Conservation (phyloP, 1,140 invertebrate species). For the Hylaeus volcanicus region DNA sequence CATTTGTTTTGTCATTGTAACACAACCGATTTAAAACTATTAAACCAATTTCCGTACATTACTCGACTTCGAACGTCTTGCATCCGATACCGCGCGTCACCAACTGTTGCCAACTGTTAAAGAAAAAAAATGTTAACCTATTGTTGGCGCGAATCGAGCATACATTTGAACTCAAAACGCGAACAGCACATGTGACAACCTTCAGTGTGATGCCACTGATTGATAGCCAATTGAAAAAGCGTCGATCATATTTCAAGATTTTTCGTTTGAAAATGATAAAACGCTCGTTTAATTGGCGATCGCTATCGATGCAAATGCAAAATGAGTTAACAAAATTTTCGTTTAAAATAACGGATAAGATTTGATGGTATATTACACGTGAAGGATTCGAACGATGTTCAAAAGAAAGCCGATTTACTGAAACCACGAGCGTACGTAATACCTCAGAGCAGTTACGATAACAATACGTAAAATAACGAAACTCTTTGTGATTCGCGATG, state of each 20-base stretch:
- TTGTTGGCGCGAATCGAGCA: neutral
- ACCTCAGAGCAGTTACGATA: conserved; percentile 49
- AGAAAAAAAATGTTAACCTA: neutral
- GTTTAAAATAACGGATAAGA: conserved; percentile 28
- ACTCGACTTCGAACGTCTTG: neutral
- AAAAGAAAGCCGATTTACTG: conserved; percentile 36
- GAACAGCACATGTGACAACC: conserved; percentile 34
- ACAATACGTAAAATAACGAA: conserved; percentile 48
- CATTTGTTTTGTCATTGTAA: neutral
- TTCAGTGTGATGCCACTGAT: conserved; percentile 17
- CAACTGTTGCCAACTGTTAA: neutral
- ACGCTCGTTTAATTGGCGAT: conserved; percentile 23
- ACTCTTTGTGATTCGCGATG: conserved; percentile 41
- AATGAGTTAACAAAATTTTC: conserved; percentile 31
- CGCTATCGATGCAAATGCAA: conserved; percentile 14
- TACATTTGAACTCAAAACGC: neutral
- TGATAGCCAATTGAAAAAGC: conserved; percentile 28
- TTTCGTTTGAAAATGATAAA: neutral
- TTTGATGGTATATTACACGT: conserved; percentile 16
- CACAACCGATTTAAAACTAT: neutral
- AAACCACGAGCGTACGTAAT: conserved; percentile 42
- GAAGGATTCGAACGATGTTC: conserved; percentile 17
- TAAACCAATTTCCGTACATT: neutral
- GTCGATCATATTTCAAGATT: neutral
- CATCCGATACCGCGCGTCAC: neutral